Evolutionary conservation across 30 jellyfish, hydroid and myxozoan species (phyloP).

Genomic region (Catostylus mosaicus): DNA sequence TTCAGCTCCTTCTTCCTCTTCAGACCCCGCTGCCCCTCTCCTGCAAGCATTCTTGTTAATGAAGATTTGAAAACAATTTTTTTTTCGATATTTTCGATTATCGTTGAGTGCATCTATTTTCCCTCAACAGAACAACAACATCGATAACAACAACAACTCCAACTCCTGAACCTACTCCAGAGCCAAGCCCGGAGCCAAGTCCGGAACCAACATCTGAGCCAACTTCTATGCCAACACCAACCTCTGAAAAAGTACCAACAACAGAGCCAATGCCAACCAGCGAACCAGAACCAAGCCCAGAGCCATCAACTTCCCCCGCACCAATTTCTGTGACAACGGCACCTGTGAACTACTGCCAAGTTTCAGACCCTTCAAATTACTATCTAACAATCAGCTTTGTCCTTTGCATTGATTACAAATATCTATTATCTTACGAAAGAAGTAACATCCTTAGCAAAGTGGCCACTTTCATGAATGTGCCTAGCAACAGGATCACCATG

Average conservation of each 20-base stretch:
- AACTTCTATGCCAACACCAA: conserved; percentile 28
- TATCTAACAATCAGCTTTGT: conserved; percentile 41
- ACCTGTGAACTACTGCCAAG: conserved; percentile 29
- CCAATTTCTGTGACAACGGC: conserved; percentile 4
- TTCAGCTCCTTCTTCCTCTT: too few species aligned
- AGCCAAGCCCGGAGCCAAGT: neutral
- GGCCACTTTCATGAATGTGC: conserved; percentile 14
- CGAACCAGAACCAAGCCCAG: conserved; percentile 17
- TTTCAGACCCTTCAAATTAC: conserved; percentile 3
- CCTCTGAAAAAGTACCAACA: conserved; percentile 20
- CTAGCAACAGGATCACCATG: conserved; percentile 18
- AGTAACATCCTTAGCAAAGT: conserved; percentile 27
- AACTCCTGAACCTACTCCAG: neutral
- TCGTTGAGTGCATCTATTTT: too few species aligned
- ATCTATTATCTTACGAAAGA: conserved; percentile 11
- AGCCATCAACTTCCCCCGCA: neutral
- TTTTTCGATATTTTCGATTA: too few species aligned
- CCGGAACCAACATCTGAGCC: conserved; percentile 46
- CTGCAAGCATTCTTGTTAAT: too few species aligned
- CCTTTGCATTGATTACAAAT: conserved; percentile 28
- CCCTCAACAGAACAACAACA: too few species aligned
- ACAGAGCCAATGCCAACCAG: conserved; percentile 27
- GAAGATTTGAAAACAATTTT: too few species aligned
- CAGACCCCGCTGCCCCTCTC: too few species aligned
- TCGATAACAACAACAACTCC: conserved; percentile 12